Evolutionary conservation across 2,888 invertebrate species (phyloP), one percentile per base, ranked within the genome.

Genomic region (Brenthis daphne): DNA sequence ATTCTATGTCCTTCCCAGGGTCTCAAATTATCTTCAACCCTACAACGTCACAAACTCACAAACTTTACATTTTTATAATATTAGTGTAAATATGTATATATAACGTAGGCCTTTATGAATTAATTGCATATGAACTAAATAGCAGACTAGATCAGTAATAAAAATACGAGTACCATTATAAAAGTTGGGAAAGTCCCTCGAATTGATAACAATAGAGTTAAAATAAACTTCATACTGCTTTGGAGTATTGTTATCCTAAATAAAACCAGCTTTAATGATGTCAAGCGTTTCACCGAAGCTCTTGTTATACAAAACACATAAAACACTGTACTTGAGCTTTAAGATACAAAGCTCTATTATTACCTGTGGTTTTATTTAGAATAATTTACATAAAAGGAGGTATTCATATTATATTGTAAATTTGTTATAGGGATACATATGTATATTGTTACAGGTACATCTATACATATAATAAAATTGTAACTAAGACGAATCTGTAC

Each of bases 251-350:
- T 67, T 47, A 67, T 67, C 50, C 61, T 56, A 63, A 67, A 67
- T 67, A 67, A 63, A 67, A 67, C 50, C 56, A 63, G 61, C 14
- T 67, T 67, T 67, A 67, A 67, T 67, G 67, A 67, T 63, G 67
- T 63, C 67, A 57, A 67, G 56, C 63, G 67, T 50, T 67, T 29
- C 67, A 24, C 37, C 56, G 50, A 55, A 56, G 56, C 61, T 50
- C 67, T 61, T 16, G 56, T 56, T 14, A 56, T 50, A 50, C 50
- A 60, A 60, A 60, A 50, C 24, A 57, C 57, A 47, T 11, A 58
- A 43, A 58, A 29, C 33, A 58, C 48, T 48, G n/a, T 29, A 20
- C 29, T 6, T 48, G 8, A 29, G 48, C 48, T 43, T 47, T 47
- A 47, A 11, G 29, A 48, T 24, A 16, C 29, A n/a, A n/a, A 24